phyloP scores from a whole-genome alignment of 2,888 invertebrate species.

The Philopedon plagiatum region DNA sequence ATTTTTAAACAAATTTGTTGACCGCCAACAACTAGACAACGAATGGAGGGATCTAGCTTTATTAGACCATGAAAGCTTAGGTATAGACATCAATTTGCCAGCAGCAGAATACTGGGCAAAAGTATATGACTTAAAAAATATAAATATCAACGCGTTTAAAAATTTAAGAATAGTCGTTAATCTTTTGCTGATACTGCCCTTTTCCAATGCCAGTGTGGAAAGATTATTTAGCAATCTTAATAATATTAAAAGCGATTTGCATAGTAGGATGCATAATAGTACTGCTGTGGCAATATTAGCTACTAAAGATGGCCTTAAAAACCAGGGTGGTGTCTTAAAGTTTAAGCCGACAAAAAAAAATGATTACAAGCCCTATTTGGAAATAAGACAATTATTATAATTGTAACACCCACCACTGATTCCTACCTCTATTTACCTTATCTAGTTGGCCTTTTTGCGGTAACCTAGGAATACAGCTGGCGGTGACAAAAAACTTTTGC shows the following conservation, averaged over 20 bases:
- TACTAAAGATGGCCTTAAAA: background rate
- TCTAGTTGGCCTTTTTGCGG: too few relatives aligned
- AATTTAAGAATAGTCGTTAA: background rate
- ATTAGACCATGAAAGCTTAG: background rate
- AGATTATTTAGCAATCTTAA: background rate
- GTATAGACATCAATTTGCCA: background rate
- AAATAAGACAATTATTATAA: too few relatives aligned
- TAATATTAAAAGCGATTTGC: background rate
- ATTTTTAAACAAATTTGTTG: background rate
- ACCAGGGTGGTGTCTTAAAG: background rate
- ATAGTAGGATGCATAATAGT: background rate
- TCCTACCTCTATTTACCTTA: too few relatives aligned
- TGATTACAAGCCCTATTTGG: too few relatives aligned
- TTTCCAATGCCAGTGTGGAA: background rate
- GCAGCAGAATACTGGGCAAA: background rate
- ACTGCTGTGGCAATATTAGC: background rate
- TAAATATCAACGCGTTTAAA: background rate
- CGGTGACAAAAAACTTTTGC: too few relatives aligned
- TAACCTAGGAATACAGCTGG: too few relatives aligned
- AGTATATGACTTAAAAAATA: background rate
- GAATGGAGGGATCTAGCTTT: background rate
- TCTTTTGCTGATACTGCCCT: background rate
- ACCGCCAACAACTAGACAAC: conserved; percentile 2
- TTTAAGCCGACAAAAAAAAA: background rate
- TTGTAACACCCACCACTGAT: too few relatives aligned